Evolutionary conservation across 1,140 invertebrate species (phyloP).

Genomic region (Glossosoma conforme): DNA sequence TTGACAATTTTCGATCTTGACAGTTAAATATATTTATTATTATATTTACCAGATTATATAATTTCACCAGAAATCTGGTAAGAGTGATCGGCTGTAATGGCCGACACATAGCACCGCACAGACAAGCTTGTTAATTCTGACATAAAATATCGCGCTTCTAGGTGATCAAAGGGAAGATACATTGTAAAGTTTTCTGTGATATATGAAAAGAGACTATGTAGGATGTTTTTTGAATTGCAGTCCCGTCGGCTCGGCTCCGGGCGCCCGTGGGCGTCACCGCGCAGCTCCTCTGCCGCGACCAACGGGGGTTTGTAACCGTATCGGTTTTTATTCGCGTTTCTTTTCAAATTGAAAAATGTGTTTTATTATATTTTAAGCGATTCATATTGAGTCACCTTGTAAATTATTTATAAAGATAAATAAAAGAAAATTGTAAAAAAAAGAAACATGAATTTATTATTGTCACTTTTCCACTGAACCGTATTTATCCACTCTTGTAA

Average conservation of each 20-base stretch:
- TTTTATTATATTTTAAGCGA: constrained; percentile 10
- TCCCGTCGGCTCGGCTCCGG: constrained; percentile 13
- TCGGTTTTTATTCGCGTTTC: constrained; percentile 14
- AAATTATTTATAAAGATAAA: constrained; percentile 6
- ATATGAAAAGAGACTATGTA: constrained; percentile 19
- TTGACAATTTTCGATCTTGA: no score
- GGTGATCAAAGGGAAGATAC: no score
- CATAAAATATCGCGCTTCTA: no score
- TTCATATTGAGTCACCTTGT: constrained; percentile 30
- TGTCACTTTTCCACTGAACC: constrained; percentile 7
- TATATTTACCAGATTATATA: no score
- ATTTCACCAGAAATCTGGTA: no score
- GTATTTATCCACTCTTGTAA: constrained; percentile 16
- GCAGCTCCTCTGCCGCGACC: not conserved
- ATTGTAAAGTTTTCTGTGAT: no score
- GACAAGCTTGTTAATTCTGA: no score
- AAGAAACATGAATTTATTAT: constrained; percentile 3
- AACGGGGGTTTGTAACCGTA: constrained; percentile 24
- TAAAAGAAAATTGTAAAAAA: constrained; percentile 7
- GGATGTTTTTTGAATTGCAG: constrained; percentile 30
- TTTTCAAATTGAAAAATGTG: constrained; percentile 5
- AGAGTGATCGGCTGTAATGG: no score
- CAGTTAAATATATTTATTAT: no score
- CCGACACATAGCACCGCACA: no score
- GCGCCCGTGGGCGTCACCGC: not conserved